These are phyloP conservation scores for Stomatorhinus ivindoensis DNA, from an alignment of 2,113 vertebrate genomes.

Conservation along the genomic window DNA sequence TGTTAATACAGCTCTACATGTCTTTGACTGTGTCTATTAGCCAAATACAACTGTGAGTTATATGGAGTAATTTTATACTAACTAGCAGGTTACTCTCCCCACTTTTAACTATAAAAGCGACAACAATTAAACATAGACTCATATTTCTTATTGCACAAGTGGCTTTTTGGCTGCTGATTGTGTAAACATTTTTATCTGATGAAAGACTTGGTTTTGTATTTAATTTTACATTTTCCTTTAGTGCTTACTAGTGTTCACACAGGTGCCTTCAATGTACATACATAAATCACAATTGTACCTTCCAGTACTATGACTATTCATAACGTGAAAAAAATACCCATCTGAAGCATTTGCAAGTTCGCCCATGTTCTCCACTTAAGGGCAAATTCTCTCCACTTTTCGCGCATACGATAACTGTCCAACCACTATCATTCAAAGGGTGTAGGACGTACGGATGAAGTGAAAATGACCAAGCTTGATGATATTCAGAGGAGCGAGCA, in stretches of 20 bases:
- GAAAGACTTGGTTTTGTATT: not conserved
- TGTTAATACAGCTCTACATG: not conserved
- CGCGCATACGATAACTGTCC: not conserved
- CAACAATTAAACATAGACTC: not conserved
- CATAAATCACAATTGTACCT: not conserved
- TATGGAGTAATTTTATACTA: not conserved
- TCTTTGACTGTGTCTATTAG: not conserved
- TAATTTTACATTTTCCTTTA: not conserved
- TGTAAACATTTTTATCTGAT: constrained; percentile 3
- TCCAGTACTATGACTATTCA: not conserved
- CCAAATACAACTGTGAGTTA: not conserved
- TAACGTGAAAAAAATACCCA: not conserved
- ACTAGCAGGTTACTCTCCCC: not conserved
- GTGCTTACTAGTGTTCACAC: not conserved
- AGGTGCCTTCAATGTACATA: not conserved
- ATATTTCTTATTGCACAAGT: not conserved
- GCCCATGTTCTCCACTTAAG: not conserved
- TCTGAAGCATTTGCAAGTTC: not conserved
- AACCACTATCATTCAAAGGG: not conserved
- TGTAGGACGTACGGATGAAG: not conserved
- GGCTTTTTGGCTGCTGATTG: not conserved
- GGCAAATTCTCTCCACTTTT: not conserved
- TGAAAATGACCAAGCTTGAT: not conserved
- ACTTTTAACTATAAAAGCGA: not conserved
- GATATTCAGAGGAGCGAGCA: not conserved